These are phyloP conservation scores for Malurus melanocephalus DNA, from an alignment of 2,113 vertebrate species.

Conservation along the genomic window DNA sequence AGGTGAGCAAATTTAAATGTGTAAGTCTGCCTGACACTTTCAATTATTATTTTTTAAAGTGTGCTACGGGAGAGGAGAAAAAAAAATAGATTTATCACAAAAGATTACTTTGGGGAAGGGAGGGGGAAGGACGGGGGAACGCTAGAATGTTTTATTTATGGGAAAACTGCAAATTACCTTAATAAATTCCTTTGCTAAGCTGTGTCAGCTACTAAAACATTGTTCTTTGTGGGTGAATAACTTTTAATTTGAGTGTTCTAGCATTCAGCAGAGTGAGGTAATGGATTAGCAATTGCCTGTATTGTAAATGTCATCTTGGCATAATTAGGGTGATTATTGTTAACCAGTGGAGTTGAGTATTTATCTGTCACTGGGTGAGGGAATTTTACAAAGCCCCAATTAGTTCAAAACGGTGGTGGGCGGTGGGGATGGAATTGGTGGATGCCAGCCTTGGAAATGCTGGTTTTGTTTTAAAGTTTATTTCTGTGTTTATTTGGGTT, in stretches of 20 bases:
- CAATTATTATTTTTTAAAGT: background rate
- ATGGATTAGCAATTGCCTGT: slow-evolving; percentile 70
- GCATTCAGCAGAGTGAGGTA: slow-evolving; percentile 66
- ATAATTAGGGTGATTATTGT: slow-evolving; percentile 72
- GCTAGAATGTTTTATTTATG: slow-evolving; percentile 62
- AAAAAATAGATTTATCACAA: background rate
- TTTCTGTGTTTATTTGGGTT: background rate
- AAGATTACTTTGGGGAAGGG: background rate
- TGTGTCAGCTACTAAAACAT: slow-evolving; percentile 66
- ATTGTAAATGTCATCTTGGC: slow-evolving; percentile 69
- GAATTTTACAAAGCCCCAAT: slow-evolving; percentile 59
- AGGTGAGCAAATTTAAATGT: slow-evolving; percentile 1
- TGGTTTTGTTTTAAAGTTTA: slow-evolving; percentile 10
- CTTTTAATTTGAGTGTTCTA: slow-evolving; percentile 67
- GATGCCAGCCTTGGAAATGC: background rate
- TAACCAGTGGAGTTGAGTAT: slow-evolving; percentile 67
- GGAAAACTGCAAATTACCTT: slow-evolving; percentile 61
- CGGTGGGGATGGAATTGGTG: slow-evolving; percentile 1
- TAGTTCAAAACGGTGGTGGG: slow-evolving; percentile 54
- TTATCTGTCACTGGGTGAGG: slow-evolving; percentile 67
- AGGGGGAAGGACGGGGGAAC: background rate
- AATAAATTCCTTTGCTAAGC: slow-evolving; percentile 66
- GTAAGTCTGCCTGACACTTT: background rate
- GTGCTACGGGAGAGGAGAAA: background rate
- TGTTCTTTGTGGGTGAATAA: slow-evolving; percentile 72